A percentile compares a stretch with the other conserved stretches of the same genome.
These are phyloP conservation scores for Chrysotoxum bicinctum DNA, from an alignment of 2,888 invertebrate species.

Conservation along the genomic window DNA sequence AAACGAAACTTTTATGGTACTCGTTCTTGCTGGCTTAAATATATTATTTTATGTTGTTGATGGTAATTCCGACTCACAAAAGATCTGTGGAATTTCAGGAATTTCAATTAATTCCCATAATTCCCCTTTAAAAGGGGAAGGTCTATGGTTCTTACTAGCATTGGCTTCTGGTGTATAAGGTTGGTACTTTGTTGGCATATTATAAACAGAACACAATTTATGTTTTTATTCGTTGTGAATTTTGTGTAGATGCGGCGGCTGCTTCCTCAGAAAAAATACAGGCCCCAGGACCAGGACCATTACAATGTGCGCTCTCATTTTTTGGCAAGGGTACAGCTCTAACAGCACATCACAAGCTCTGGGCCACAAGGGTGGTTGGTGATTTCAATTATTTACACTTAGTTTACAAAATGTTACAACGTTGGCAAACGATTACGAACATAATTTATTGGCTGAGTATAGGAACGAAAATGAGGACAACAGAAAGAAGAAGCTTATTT, in stretches of 20 bases:
- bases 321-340: slow-evolving; percentile 63
- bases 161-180: slow-evolving; percentile 48
- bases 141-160: slow-evolving; percentile 66
- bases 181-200: slow-evolving; percentile 46
- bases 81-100: slow-evolving; percentile 81
- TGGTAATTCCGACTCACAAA: slow-evolving; percentile 81
- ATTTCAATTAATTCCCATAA: slow-evolving; percentile 82
- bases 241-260: slow-evolving; percentile 45
- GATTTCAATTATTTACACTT: slow-evolving; percentile 72
- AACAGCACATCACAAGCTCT: not conserved
- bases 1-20: slow-evolving; percentile 58
- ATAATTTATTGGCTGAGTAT: slow-evolving; percentile 61
- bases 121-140: slow-evolving; percentile 76
- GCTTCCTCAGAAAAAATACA: slow-evolving; percentile 40
- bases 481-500: slow-evolving; percentile 58
- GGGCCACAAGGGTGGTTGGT: slow-evolving; percentile 45
- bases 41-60: slow-evolving; percentile 75
- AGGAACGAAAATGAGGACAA: slow-evolving; percentile 12
- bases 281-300: not conserved
- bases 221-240: slow-evolving; percentile 67
- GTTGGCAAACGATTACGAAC: slow-evolving; percentile 59
- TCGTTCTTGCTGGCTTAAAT: slow-evolving; percentile 67
- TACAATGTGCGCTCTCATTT: slow-evolving; percentile 48
- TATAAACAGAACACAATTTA: slow-evolving; percentile 72
- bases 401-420: slow-evolving; percentile 61